Evolutionary conservation across 2,797 vertebrate species (phyloP), one percentile per base, ranked within the genome.

Genomic region (Myripristis jacobus): DNA sequence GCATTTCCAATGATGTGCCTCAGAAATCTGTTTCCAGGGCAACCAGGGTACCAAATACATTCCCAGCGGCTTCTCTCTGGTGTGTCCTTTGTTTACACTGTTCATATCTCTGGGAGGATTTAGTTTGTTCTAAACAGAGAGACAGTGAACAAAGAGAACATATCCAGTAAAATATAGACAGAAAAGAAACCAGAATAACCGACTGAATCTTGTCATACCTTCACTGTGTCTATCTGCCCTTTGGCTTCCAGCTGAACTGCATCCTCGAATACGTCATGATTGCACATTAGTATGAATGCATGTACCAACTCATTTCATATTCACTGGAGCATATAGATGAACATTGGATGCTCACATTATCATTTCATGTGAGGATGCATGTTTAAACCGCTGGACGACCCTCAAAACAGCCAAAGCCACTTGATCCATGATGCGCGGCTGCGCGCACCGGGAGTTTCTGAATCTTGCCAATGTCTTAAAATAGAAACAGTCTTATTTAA

Each of bases 1-100:
- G 89, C 87, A 82, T 93, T 88, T 91, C 84, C 92, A 92, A 86
- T 82, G 87, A 92, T 92, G 90, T 91, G 89, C 88, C 90, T 89
- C 71, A 70, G 85, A 92, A 93, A 92, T 89, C 92, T 92, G 94
- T 95, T 95, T 94, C 94, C 94, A 94, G 90, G 94, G 93, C 91
- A 95, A 95, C 94, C 81, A 41, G 89, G 86, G 91, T 87, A 91
- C 91, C 92, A 88, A 90, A 92, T 93, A 87, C 80, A 91, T 90
- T 87, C 88, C 89, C 86, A 77, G 86, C 63, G 84, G 89, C 86
- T 85, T 88, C 73, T 91, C 31, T 74, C 84, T 80, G 79, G 78
- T 81, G 88, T 81, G 73, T 77, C 87, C 78, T 91, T 93, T 93
- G 92, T 93, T 93, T 90, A 90, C 81, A 92, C 78, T 87, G 85